A percentile compares a stretch with the other conserved stretches of the same genome.
Conservation (phyloP, 2,797 vertebrate genomes). For the Halcyon leucocephala region DNA sequence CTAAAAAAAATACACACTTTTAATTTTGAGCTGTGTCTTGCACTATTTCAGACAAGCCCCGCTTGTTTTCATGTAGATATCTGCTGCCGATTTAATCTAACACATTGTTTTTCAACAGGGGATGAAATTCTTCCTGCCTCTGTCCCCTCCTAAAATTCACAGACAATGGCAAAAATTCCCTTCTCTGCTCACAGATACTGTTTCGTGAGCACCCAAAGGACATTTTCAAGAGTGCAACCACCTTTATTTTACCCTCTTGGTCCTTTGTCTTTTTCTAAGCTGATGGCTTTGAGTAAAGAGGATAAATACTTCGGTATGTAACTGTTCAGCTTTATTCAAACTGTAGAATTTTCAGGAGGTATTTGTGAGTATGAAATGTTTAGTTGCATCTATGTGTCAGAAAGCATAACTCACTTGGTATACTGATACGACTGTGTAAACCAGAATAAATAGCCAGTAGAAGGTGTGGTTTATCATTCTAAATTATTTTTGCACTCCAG, state of each 20-base stretch:
- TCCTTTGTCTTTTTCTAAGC: neutral
- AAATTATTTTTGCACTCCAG: neutral
- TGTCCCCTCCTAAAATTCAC: neutral
- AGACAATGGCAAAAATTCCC: neutral
- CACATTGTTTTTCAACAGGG: neutral
- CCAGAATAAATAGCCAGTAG: neutral
- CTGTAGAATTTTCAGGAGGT: neutral
- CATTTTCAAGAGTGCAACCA: neutral
- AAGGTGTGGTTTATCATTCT: neutral
- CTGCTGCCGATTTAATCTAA: neutral
- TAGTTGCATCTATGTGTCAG: neutral
- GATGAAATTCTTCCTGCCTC: neutral
- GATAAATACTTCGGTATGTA: neutral
- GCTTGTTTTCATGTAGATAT: neutral
- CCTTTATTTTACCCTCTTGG: neutral
- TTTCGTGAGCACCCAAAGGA: neutral
- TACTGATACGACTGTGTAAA: neutral
- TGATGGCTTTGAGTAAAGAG: neutral
- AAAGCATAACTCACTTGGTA: neutral
- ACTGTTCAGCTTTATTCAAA: neutral
- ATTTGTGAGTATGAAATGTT: neutral
- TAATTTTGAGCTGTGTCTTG: neutral
- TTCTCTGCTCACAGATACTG: neutral
- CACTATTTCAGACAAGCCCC: neutral
- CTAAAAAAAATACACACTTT: neutral